A percentile compares a stretch with the other conserved stretches of the same genome.
Evolutionary conservation across 2,888 invertebrate species (phyloP).

Genomic region (Rapana venosa): DNA sequence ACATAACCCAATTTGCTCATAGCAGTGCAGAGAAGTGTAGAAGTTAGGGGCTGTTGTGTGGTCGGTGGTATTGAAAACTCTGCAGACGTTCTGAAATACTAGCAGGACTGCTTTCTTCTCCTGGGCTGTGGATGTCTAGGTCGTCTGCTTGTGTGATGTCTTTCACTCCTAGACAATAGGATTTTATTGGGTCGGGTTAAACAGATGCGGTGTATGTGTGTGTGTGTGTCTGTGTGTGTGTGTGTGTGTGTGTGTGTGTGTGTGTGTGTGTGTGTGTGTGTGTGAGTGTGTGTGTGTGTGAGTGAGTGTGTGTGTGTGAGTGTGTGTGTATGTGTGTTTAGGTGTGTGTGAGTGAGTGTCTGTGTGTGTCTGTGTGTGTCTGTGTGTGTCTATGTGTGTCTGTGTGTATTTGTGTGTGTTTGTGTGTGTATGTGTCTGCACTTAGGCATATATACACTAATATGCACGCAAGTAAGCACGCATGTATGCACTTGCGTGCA

Average conservation of each 20-base stretch:
- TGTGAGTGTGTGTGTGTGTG: neutral
- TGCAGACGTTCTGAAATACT: too few relatives aligned
- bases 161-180: too few relatives aligned
- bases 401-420: neutral
- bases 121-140: too few relatives aligned
- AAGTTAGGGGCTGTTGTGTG: too few relatives aligned
- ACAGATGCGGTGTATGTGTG: too few relatives aligned
- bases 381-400: neutral
- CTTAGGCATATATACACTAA: too few relatives aligned
- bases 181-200: too few relatives aligned
- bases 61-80: too few relatives aligned
- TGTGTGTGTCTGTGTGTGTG: neutral
- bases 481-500: neutral
- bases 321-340: constrained; percentile 11
- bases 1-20: too few relatives aligned
- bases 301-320: neutral
- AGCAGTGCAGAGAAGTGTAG: too few relatives aligned
- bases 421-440: neutral
- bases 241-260: constrained; percentile 10
- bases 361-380: neutral
- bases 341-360: neutral
- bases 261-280: neutral
- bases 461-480: neutral
- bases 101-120: too few relatives aligned
- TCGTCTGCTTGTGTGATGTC: too few relatives aligned